phyloP scores from a whole-genome alignment of 2,113 vertebrate genomes.

The Anoura caudifer region DNA sequence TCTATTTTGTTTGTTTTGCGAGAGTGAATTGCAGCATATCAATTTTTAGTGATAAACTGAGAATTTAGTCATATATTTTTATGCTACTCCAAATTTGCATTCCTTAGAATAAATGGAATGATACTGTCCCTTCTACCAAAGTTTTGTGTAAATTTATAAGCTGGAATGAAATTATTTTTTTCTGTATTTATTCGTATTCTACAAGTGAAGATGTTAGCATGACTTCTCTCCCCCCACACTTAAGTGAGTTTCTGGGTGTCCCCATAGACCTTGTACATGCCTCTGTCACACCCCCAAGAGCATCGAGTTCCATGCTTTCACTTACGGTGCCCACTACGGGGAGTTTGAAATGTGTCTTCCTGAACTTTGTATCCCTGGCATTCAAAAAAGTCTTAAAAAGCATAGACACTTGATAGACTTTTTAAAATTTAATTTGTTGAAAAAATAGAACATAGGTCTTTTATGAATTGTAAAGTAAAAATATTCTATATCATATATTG shows the following conservation, averaged over 20 bases:
- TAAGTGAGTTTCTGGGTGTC: not conserved
- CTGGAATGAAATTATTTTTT: not conserved
- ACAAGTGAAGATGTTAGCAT: not conserved
- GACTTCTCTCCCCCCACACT: not conserved
- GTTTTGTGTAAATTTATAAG: not conserved
- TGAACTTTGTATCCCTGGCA: not conserved
- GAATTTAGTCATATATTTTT: not conserved
- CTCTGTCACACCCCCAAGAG: not conserved
- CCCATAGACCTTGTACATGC: not conserved
- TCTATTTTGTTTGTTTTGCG: not conserved
- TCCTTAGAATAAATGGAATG: not conserved
- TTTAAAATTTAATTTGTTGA: not conserved
- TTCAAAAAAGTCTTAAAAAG: not conserved
- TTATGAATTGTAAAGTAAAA: constrained; percentile 28
- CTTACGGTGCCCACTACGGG: not conserved
- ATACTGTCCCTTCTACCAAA: not conserved
- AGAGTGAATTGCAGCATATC: not conserved
- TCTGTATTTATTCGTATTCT: not conserved
- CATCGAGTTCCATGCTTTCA: not conserved
- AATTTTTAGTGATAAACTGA: not conserved
- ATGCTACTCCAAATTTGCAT: not conserved
- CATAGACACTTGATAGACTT: not conserved
- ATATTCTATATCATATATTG: not conserved
- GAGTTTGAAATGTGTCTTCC: not conserved
- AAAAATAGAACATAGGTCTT: not conserved